Conservation (phyloP, 2,888 invertebrate genomes). For the Noctua comes region DNA sequence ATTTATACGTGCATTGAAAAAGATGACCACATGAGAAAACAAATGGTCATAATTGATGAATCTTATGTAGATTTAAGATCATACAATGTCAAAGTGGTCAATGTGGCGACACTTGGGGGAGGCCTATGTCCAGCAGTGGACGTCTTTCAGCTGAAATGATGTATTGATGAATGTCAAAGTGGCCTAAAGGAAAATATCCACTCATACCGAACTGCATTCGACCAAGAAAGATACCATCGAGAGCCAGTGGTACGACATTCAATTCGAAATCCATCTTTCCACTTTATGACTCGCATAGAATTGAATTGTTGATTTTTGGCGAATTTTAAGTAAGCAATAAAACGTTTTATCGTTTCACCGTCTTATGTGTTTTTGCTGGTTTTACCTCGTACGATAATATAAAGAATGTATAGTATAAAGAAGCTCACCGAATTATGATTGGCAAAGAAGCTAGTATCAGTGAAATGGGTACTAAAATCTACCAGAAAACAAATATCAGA, state of each 20-base stretch:
- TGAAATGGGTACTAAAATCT: neutral
- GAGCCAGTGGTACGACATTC: slow-evolving; percentile 62
- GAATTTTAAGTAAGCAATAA: slow-evolving; percentile 84
- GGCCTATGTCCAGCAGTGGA: no score
- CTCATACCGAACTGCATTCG: no score
- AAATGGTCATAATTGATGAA: neutral
- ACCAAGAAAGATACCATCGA: slow-evolving; percentile 23
- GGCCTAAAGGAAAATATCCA: neutral
- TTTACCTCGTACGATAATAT: slow-evolving; percentile 41
- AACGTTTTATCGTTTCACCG: slow-evolving; percentile 76
- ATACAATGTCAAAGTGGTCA: neutral
- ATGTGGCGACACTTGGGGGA: no score
- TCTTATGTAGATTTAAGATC: neutral
- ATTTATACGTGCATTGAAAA: neutral
- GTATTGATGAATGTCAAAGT: neutral
- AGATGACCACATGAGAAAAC: neutral
- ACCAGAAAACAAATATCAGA: neutral
- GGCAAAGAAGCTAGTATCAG: no score
- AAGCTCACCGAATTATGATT: slow-evolving; percentile 13
- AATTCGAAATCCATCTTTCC: slow-evolving; percentile 80
- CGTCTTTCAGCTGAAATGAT: no score
- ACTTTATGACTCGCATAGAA: slow-evolving; percentile 82
- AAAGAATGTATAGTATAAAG: slow-evolving; percentile 15
- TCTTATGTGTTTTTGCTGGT: slow-evolving; percentile 51
- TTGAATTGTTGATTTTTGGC: slow-evolving; percentile 86